These are phyloP conservation scores for Fukomys damarensis DNA, from an alignment of 2,113 vertebrate genomes.

Conservation along the genomic window DNA sequence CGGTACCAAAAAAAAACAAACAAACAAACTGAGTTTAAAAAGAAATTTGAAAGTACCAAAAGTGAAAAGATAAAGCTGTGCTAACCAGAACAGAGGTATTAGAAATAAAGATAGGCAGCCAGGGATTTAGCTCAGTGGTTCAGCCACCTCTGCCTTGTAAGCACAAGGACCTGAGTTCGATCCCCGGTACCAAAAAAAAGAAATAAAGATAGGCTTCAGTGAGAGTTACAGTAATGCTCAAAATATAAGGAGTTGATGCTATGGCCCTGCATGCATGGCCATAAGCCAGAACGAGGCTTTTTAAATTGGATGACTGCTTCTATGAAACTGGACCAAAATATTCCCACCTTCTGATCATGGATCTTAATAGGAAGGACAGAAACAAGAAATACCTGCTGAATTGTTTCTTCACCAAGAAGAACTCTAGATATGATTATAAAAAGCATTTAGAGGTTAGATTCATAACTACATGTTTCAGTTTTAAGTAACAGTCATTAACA, in stretches of 20 bases:
- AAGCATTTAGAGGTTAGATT: not conserved
- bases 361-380: conserved; percentile 41
- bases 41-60: conserved; percentile 31
- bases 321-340: not conserved
- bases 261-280: not conserved
- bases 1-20: too few relatives aligned
- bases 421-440: not conserved
- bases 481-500: not conserved
- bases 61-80: not conserved
- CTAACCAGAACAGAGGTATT: not conserved
- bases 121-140: too few relatives aligned
- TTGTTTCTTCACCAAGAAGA: not conserved
- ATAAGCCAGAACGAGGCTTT: not conserved
- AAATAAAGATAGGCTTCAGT: not conserved
- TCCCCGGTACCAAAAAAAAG: too few relatives aligned
- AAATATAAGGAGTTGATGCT: not conserved
- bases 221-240: not conserved
- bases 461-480: not conserved
- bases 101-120: not conserved
- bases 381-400: not conserved
- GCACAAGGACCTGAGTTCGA: too few relatives aligned
- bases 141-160: too few relatives aligned
- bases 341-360: not conserved
- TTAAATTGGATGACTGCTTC: not conserved
- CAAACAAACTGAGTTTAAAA: too few relatives aligned